Conservation (phyloP, 2,797 vertebrate species). For the Hylomyscus alleni region DNA sequence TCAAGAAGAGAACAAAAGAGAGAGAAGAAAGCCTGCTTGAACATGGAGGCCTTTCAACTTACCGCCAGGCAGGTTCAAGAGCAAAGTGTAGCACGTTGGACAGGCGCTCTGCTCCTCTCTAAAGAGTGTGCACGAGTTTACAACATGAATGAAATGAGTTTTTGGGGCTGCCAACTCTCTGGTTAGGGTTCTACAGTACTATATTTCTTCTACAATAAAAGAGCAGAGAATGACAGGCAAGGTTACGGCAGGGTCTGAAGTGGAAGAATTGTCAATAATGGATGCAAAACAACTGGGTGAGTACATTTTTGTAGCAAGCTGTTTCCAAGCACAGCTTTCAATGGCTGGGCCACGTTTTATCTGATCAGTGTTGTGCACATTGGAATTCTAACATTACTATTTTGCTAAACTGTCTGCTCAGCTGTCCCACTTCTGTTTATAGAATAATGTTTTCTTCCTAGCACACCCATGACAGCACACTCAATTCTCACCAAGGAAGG, state of each 20-base stretch:
- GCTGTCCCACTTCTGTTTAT: neutral
- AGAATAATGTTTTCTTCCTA: neutral
- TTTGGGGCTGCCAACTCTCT: neutral
- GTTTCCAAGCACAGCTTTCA: neutral
- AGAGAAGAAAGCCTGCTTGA: slow-evolving; percentile 20
- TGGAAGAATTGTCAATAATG: neutral
- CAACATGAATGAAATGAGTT: slow-evolving; percentile 35
- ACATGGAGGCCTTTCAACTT: slow-evolving; percentile 72
- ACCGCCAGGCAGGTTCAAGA: neutral
- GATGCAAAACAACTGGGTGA: neutral
- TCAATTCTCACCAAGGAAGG: neutral
- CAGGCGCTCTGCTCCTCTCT: neutral
- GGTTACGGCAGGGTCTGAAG: neutral
- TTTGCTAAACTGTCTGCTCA: neutral
- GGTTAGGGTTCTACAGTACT: neutral
- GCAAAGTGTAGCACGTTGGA: rapidly evolving
- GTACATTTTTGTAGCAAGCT: neutral
- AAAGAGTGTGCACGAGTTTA: neutral
- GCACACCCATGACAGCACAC: neutral
- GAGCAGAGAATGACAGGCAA: neutral
- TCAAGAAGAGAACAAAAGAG: slow-evolving; percentile 55
- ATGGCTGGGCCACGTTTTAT: neutral
- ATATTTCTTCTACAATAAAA: neutral
- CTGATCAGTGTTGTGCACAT: neutral
- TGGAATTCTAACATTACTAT: neutral